phyloP scores from a whole-genome alignment of 2,797 vertebrate species.

The Zenarchopterus dispar region DNA sequence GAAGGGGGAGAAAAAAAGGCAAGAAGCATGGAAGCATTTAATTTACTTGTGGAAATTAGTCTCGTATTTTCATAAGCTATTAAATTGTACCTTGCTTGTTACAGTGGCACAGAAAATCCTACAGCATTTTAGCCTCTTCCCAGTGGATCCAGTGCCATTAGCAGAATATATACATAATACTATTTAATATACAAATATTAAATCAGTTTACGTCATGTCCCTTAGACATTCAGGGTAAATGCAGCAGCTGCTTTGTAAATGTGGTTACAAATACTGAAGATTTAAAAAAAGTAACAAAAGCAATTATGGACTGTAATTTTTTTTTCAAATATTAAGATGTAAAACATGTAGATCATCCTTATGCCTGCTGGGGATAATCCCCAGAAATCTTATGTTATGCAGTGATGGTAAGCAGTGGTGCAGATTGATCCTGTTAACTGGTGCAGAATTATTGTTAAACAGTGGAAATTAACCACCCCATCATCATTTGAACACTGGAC shows the following conservation, averaged over 20 bases:
- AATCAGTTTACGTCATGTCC: background rate
- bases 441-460: too few species aligned
- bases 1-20: constrained; percentile 10
- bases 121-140: constrained; percentile 4
- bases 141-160: too few species aligned
- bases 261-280: background rate
- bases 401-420: too few species aligned
- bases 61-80: constrained; percentile 20
- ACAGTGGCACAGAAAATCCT: background rate
- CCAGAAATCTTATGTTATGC: too few species aligned
- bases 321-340: too few species aligned
- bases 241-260: background rate
- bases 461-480: too few species aligned
- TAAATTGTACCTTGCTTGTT: background rate
- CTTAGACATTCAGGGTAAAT: background rate
- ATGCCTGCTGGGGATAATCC: too few species aligned
- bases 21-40: constrained; percentile 13
- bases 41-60: constrained; percentile 18
- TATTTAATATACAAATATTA: background rate
- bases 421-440: too few species aligned
- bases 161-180: background rate
- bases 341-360: too few species aligned
- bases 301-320: too few species aligned
- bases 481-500: too few species aligned
- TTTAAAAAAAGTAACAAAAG: background rate